A percentile compares a stretch with the other conserved stretches of the same genome.
Conservation (phyloP, 2,797 vertebrate species). For the Chrosomus eos region DNA sequence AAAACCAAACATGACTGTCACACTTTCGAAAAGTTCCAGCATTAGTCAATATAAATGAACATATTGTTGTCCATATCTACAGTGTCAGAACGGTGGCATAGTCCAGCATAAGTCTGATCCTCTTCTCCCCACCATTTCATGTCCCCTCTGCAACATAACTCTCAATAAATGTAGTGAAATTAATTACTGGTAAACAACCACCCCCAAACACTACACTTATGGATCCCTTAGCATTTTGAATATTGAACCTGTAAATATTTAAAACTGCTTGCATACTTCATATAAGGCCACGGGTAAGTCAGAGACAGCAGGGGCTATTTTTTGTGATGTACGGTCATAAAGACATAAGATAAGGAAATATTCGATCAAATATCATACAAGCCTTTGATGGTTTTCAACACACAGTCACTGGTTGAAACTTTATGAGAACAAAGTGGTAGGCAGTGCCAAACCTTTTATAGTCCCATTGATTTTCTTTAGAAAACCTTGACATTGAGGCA, state of each 20-base stretch:
- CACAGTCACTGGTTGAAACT: neutral
- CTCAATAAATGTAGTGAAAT: neutral
- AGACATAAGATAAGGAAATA: slow-evolving; percentile 12
- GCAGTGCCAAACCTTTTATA: neutral
- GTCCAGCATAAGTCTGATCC: neutral
- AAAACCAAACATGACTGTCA: neutral
- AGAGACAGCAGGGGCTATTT: neutral
- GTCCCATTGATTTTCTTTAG: neutral
- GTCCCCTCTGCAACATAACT: neutral
- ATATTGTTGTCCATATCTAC: neutral
- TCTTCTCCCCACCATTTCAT: neutral
- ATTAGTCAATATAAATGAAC: neutral
- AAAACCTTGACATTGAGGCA: neutral
- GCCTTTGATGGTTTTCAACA: neutral
- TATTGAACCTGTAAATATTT: slow-evolving; percentile 12
- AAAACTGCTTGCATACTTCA: slow-evolving; percentile 16
- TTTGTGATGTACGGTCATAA: neutral
- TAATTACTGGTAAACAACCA: neutral
- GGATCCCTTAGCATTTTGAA: neutral
- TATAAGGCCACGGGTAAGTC: neutral
- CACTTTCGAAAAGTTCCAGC: neutral
- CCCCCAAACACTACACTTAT: neutral
- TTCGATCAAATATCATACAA: neutral
- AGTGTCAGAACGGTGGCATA: neutral
- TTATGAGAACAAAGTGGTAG: neutral